A percentile compares a stretch with the other conserved stretches of the same genome.
These are phyloP conservation scores for Oxyura jamaicensis DNA, from an alignment of 2,113 vertebrate species.

Conservation along the genomic window DNA sequence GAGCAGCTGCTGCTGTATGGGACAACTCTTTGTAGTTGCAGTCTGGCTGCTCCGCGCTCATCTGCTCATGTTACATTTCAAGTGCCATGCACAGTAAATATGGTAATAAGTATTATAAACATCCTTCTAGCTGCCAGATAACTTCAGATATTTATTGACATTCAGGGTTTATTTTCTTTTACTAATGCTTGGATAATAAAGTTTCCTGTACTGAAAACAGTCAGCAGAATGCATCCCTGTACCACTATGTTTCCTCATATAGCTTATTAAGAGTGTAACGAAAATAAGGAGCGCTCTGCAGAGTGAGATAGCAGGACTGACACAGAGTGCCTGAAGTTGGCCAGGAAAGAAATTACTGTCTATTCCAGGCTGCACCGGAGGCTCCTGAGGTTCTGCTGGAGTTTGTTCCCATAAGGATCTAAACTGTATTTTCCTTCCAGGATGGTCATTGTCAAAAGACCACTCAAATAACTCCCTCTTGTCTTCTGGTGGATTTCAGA, in stretches of 20 bases:
- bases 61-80: not conserved
- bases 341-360: not conserved
- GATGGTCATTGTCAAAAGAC: not conserved
- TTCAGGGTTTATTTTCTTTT: conserved; percentile 24
- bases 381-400: not conserved
- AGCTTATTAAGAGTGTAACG: not conserved
- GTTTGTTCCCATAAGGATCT: not conserved
- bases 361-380: not conserved
- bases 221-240: not conserved
- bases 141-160: conserved; percentile 12
- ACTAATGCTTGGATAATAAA: not conserved
- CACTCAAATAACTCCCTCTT: not conserved
- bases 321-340: not conserved
- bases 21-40: not conserved
- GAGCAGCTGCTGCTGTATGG: conserved; percentile 26
- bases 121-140: not conserved
- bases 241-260: not conserved
- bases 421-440: not conserved
- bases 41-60: not conserved
- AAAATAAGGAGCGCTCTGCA: not conserved
- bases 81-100: not conserved
- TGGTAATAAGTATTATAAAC: conserved; percentile 29
- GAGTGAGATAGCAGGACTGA: not conserved
- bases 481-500: not conserved
- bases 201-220: not conserved